These are phyloP conservation scores for Pelecanoides urinatrix DNA, from an alignment of 2,113 vertebrate species.

Conservation along the genomic window DNA sequence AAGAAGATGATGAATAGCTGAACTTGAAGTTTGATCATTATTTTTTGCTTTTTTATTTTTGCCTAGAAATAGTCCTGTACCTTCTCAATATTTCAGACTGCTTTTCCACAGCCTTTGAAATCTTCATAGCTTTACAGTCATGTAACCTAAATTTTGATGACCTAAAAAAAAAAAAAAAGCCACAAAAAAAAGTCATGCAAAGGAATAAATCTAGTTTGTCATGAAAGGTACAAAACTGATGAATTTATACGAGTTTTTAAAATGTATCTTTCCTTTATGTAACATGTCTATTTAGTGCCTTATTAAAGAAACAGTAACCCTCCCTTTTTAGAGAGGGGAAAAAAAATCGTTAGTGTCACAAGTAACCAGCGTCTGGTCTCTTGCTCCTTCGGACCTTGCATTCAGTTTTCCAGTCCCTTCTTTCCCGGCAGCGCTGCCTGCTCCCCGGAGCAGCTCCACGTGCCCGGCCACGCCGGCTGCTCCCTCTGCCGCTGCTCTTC, in stretches of 20 bases:
- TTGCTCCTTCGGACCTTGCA: slow-evolving; percentile 13
- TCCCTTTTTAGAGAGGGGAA: slow-evolving; percentile 1
- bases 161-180: background rate
- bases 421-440: background rate
- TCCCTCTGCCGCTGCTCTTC: background rate
- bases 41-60: background rate
- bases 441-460: background rate
- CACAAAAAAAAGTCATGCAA: background rate
- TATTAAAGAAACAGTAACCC: slow-evolving; percentile 55
- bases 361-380: slow-evolving; percentile 27
- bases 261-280: slow-evolving; percentile 62
- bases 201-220: slow-evolving; percentile 8
- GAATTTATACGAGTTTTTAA: slow-evolving; percentile 28
- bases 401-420: slow-evolving; percentile 15
- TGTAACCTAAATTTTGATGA: slow-evolving; percentile 25
- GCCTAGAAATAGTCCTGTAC: slow-evolving; percentile 8
- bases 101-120: slow-evolving; percentile 35
- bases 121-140: slow-evolving; percentile 47
- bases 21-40: slow-evolving; percentile 7
- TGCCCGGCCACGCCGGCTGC: background rate
- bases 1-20: slow-evolving; percentile 19
- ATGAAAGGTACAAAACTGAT: slow-evolving; percentile 42
- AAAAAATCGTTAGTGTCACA: background rate
- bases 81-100: background rate
- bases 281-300: slow-evolving; percentile 76